Base-by-base conservation (phyloP, 1,140 invertebrate species). In the Drosophila jambulina region DNA sequence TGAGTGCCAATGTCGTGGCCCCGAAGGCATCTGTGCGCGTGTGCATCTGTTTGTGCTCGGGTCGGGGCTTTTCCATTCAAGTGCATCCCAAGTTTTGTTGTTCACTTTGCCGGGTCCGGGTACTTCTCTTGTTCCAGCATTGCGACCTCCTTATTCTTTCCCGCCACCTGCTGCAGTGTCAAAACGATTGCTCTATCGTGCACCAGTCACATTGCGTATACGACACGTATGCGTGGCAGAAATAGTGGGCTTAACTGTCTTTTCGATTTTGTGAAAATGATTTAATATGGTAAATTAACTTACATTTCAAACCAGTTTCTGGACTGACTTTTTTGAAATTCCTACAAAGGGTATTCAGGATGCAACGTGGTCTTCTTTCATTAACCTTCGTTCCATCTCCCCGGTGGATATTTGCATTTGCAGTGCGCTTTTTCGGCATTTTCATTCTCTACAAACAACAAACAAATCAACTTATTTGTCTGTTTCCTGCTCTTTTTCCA, bases 401-500 rank as follows among this genome's bases (percentile, higher is more conserved):
- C 27, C 45, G 0, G 21, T 56, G 65, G 65, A 49, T 72, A 81
- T 81, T 81, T 80, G 76, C 69, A 75, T 67, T 75, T 75, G 78
- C 77, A 61, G 71, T 87, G 83, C 77, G 80, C 83, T 83, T 87
- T 78, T 86, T 83, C 67, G 60, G 72, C 58, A 78, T 84, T 88
- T 88, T 78, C 80, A 83, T 82, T 88, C 61, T 70, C 65, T 59
- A 74, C 80, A 88, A 87, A 82, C 71, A 83, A 87, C 83, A 82
- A 87, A 88, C 83, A 88, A 87, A 87, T 88, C 83, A 87, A 88
- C 71, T 87, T 88, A 87, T 87, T 88, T 87, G 80, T 68, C 56
- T 67, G 60, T 51, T 63, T 65, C 54, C 56, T 67, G 68, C 60
- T 67, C 68, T 56, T 54, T 57, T 63, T 75, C 57, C 23, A 58